Base-by-base conservation (phyloP, 2,113 vertebrate species). In the Vidua macroura region DNA sequence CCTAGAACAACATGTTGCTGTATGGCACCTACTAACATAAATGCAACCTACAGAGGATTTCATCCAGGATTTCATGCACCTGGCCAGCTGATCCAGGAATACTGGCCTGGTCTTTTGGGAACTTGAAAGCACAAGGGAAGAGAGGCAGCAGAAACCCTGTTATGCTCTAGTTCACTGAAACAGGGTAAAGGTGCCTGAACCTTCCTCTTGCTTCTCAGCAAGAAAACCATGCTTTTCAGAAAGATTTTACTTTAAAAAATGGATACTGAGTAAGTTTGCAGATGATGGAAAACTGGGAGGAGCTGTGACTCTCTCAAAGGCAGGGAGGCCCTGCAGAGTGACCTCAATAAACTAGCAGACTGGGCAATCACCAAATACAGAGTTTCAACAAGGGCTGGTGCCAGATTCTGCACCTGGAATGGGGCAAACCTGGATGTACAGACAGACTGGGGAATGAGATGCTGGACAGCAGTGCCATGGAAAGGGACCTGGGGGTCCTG, bases 11-110 rank as follows among this genome's bases (percentile, higher is more conserved):
- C 11, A 39, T 43, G 15, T 20, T 55, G 35, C 69, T 66, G 7
- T 20, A 14, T 31, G 28, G 19, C 49, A 41, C 37, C 58, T 30
- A 22, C 24, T 53, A 48, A 60, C 0, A 0, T 6, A 44, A 43
- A 58, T 44, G 31, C 18, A 83, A 75, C 43, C 46, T 44, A 21
- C 30, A 16, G 24, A 7, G 31, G 13, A 72, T 43, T 68, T 81
- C 12, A 33, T 18, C n/a, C 24, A 77, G 37, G 35, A 41, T 81
- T 56, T 52, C 66, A 46, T 13, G 37, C 14, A 58, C 6, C 15
- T 46, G 28, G 58, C 48, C 63, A 76, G 27, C 19, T 49, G 41
- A 69, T 15, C 49, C 5, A 4, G 16, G 37, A 78, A 66, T 28
- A 55, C 4, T 30, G 41, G 33, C 15, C 37, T 46, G 18, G 41